Base-by-base conservation (phyloP, 2,888 invertebrate genomes). In the Eueremaeus valkanovi region DNA sequence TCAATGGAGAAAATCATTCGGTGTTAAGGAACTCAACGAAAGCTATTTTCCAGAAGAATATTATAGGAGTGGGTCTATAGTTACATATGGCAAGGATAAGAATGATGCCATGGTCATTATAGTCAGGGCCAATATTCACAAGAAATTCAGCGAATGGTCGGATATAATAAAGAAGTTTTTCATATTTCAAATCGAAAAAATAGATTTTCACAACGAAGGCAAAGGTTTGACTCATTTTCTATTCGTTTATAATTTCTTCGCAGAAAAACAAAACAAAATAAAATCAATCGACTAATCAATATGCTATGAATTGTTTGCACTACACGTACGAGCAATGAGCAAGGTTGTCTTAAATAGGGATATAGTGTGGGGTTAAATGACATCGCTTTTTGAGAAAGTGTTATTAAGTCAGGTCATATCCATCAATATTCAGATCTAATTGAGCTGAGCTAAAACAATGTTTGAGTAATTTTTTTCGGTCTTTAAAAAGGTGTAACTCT, bases 41-140 rank as follows among this genome's bases (percentile, higher is more conserved):
- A 63, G 8, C 13, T 21, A 61, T n/a, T 76, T 76, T 75, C 76
- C 76, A 11, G 74, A 70, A 58, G 74, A 74, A 21, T 74, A 74
- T 55, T 76, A 70, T 29, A 55, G 68, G 45, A 58, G 70, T 63
- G 76, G 76, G 24, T 68, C 66, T 36, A 66, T 76, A 18, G 33
- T 76, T 63, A 58, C 61, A 9, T 75, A 75, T 42, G 76, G 73
- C 18, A 70, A 40, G 24, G 76, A 76, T 75, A 45, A 40, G 11
- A 40, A 49, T 21, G 72, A 61, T 6, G 49, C 70, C 0, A 70
- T 42, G 11, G 51, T 73, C 9, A 11, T 76, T 27, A 66, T 66
- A 51, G 49, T 75, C 29, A 49, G 75, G 49, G 75, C 75, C 27
- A 75, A 75, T 29, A 75, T 75, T 31, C 75, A 75, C 51, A 68